Evolutionary conservation across 53 echinoderm and acorn worm species (phyloP).

Genomic region (Crossaster papposus): DNA sequence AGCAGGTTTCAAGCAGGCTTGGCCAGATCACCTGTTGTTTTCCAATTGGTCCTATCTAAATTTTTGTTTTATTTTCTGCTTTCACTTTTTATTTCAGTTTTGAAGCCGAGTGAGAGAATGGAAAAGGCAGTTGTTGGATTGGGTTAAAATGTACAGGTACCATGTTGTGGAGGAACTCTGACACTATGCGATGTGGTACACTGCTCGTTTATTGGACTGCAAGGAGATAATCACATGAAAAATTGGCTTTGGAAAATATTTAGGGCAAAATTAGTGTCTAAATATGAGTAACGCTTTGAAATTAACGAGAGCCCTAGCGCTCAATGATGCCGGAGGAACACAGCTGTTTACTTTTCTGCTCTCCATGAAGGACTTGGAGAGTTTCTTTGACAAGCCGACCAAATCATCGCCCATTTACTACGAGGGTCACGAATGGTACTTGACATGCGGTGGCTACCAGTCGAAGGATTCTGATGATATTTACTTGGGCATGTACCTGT

Average conservation of each 20-base stretch:
- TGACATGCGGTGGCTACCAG: slow-evolving; percentile 80
- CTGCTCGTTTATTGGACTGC: neutral
- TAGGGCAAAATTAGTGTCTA: neutral
- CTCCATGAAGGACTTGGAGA: slow-evolving; percentile 77
- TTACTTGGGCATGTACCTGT: slow-evolving; percentile 86
- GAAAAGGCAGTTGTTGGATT: neutral
- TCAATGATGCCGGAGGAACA: slow-evolving; percentile 91
- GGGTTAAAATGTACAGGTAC: neutral
- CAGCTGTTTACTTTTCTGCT: slow-evolving; percentile 92
- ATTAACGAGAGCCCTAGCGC: slow-evolving; percentile 83
- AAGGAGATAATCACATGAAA: neutral
- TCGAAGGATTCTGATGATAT: slow-evolving; percentile 69
- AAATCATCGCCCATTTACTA: slow-evolving; percentile 85
- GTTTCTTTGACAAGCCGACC: slow-evolving; percentile 72
- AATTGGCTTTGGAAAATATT: neutral
- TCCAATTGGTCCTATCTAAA: neutral
- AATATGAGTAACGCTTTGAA: slow-evolving; percentile 75
- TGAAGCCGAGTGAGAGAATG: neutral
- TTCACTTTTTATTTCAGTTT: slow-evolving; percentile 6
- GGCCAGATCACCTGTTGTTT: neutral
- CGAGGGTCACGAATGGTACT: slow-evolving; percentile 97
- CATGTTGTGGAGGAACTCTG: neutral
- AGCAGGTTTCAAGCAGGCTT: neutral
- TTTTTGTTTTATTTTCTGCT: neutral
- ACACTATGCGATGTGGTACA: neutral